Evolutionary conservation across 2,888 invertebrate species (phyloP).

Genomic region (Tortrix viridana): DNA sequence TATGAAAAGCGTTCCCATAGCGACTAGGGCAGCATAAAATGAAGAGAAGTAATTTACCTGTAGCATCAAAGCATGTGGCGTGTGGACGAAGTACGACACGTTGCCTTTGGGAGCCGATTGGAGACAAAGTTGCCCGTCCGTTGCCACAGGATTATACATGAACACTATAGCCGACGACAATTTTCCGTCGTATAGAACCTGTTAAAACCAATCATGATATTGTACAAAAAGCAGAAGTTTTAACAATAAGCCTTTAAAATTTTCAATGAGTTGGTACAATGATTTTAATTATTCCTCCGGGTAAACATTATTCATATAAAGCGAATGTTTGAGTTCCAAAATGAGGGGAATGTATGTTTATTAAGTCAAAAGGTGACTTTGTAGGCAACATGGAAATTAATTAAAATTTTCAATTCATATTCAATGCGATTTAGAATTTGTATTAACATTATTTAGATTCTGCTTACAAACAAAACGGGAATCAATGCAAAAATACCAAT

Average conservation of each 20-base stretch:
- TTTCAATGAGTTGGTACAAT: constrained; percentile 18
- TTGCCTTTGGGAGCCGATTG: constrained; percentile 99
- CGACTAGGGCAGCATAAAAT: constrained; percentile 49
- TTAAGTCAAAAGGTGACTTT: constrained; percentile 14
- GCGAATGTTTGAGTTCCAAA: constrained; percentile 25
- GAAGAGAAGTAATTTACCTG: constrained; percentile 86
- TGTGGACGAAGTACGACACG: constrained; percentile 98
- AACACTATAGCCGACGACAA: constrained; percentile 98
- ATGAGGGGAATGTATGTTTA: constrained; percentile 12
- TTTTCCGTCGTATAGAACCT: constrained; percentile 99
- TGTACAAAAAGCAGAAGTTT: neutral
- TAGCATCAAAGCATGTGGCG: constrained; percentile 99
- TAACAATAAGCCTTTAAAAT: constrained; percentile 17
- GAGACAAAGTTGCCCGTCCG: constrained; percentile 98
- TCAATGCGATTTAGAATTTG: neutral
- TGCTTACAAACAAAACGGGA: no score
- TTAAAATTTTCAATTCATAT: neutral
- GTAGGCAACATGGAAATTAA: constrained; percentile 1
- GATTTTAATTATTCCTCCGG: constrained; percentile 31
- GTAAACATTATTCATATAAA: constrained; percentile 20
- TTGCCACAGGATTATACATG: constrained; percentile 99
- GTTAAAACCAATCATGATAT: constrained; percentile 43
- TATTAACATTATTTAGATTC: neutral
- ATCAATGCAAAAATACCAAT: no score
- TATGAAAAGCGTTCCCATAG: constrained; percentile 26